Conservation (phyloP, 2,113 vertebrate species). For the Rhinolophus ferrumequinum region DNA sequence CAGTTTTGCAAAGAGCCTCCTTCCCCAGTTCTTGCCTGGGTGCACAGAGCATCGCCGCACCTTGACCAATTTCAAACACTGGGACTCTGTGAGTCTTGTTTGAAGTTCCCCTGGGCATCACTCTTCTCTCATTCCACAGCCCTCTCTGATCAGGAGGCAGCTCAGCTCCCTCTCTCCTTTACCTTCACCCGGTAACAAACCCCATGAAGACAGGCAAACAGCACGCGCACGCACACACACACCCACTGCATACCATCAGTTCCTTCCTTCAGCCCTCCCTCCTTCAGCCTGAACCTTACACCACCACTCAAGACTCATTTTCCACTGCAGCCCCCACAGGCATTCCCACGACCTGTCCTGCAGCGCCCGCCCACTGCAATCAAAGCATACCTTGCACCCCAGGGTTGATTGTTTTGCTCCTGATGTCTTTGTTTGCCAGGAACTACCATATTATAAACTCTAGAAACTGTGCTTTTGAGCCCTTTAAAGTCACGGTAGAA, state of each 20-base stretch:
- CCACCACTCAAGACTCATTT: background rate
- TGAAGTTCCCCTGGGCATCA: background rate
- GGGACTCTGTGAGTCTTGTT: background rate
- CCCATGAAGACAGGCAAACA: background rate
- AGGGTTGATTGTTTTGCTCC: background rate
- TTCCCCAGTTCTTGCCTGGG: background rate
- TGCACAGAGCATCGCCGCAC: rapidly evolving
- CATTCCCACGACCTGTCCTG: no score
- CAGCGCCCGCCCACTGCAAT: rapidly evolving
- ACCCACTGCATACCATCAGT: rapidly evolving
- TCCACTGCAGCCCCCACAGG: no score
- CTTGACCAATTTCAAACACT: background rate
- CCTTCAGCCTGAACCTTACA: background rate
- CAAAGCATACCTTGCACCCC: rapidly evolving
- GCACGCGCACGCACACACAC: rapidly evolving
- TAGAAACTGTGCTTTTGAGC: background rate
- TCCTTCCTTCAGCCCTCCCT: background rate
- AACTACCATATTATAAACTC: background rate
- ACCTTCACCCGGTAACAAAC: background rate
- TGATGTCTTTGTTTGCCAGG: no score
- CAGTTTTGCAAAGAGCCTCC: background rate
- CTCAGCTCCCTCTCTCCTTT: background rate
- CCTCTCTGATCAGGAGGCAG: background rate
- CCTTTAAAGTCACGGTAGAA: background rate
- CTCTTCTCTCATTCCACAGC: background rate